Base-by-base conservation (phyloP, 1,140 invertebrate species). In the Aphis craccivora region DNA sequence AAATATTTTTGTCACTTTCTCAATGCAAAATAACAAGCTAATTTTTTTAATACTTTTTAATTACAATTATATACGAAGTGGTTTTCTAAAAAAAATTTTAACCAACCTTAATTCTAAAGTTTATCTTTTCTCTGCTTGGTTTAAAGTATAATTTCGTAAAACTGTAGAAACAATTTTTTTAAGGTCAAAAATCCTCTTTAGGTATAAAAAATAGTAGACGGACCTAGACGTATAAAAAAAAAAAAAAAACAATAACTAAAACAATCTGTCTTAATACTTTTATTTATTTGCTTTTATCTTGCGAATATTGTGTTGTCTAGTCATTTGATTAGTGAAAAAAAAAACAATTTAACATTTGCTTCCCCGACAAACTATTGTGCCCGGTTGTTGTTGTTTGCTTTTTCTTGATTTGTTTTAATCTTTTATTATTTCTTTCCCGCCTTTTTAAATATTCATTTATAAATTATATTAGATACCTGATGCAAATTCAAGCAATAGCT, bases 211-310 rank as follows among this genome's bases (percentile, higher is more conserved):
- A 86, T 25, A 55, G 30, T n/a, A 25, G 25, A 76, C 30, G 30
- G 30, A n/a, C 3, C 1, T 76, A 37, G 1, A 25, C 40, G 14
- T 51, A 55, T 23, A 35, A 2, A 35, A 37, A 89, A 53, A 55
- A 88, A 87, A 48, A 88, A 51, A 35, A 14, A 22, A 91, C 37
- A n/a, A 67, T 20, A 60, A 81, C 90, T 76, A 48, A 35, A 35
- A 76, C 90, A 76, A 76, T 67, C 67, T 91, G 25, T 91, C 43
- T 76, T 91, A 45, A 91, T 91, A 76, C n/a, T 91, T 91, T 76
- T 91, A 76, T 91, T 43, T 91, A 91, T 81, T 91, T 48, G 25
- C 40, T 91, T 76, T 81, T 91, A 91, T 40, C 20, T 25, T 35
- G 60, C 6, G 35, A 37, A 37, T 30, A 76, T n/a, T 86, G 51